A percentile compares a stretch with the other conserved stretches of the same genome.
These are phyloP conservation scores for Panagrolaimus sp. DNA, from an alignment of 1,140 invertebrate species.

Conservation along the genomic window DNA sequence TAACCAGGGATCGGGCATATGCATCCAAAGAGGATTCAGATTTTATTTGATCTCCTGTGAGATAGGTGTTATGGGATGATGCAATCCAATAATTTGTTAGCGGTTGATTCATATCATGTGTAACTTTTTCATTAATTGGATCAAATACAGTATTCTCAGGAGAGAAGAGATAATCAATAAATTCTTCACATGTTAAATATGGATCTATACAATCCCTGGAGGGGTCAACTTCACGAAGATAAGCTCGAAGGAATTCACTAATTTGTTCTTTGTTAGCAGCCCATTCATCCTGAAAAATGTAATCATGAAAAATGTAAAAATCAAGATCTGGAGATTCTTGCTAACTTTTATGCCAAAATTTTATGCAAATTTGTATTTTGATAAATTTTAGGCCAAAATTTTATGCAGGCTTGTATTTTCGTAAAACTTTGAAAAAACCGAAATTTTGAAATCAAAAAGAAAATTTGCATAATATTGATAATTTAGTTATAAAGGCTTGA, in stretches of 20 bases:
- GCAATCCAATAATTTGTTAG: constrained; percentile 95
- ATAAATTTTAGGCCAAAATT: no score
- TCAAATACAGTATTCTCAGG: constrained; percentile 54
- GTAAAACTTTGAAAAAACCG: no score
- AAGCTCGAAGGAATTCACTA: constrained; percentile 40
- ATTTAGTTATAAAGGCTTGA: no score
- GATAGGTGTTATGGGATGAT: constrained; percentile 95
- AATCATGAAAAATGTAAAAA: no score
- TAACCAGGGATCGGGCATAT: constrained; percentile 75
- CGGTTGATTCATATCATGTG: constrained; percentile 86
- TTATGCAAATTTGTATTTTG: no score
- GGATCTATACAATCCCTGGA: constrained; percentile 41
- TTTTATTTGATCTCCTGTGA: constrained; percentile 92
- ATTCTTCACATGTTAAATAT: constrained; percentile 40
- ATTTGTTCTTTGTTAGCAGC: constrained; percentile 22
- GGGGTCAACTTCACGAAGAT: constrained; percentile 44
- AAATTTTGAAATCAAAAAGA: no score
- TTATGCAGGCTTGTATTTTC: no score
- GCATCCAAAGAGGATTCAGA: constrained; percentile 93
- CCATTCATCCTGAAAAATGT: constrained; percentile 38
- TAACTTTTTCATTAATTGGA: constrained; percentile 66
- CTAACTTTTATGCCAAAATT: no score
- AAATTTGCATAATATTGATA: no score
- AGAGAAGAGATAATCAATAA: constrained; percentile 55
- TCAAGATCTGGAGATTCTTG: no score